A percentile compares a stretch with the other conserved stretches of the same genome.
Evolutionary conservation across 2,797 vertebrate species (phyloP).

Genomic region (Buphagus erythrorhynchus): DNA sequence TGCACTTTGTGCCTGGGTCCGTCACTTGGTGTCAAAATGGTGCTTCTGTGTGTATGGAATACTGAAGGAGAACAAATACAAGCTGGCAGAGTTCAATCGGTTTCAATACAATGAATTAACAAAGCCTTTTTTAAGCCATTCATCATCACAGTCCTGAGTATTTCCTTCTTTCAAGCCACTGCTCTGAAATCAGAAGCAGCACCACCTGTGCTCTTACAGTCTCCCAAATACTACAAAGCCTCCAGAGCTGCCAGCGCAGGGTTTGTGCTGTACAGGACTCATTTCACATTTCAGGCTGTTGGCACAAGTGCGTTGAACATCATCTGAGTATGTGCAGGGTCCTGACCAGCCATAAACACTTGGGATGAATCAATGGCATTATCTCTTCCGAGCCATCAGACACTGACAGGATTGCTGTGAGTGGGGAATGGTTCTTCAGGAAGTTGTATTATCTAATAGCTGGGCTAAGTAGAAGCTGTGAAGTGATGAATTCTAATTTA

Average conservation of each 20-base stretch:
- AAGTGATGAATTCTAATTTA: constrained; percentile 51
- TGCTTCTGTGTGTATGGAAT: neutral
- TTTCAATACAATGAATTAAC: neutral
- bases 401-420: neutral
- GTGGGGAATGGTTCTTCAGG: neutral
- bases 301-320: neutral
- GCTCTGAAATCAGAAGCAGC: neutral
- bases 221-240: neutral
- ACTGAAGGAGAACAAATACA: neutral
- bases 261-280: neutral
- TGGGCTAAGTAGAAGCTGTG: constrained; percentile 50
- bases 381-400: neutral
- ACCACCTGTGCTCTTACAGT: neutral
- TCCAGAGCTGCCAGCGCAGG: neutral
- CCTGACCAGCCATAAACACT: neutral
- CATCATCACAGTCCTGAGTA: neutral
- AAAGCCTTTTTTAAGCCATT: neutral
- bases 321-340: neutral
- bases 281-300: neutral
- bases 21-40: neutral
- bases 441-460: neutral
- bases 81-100: neutral
- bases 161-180: neutral
- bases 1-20: neutral
- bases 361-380: neutral